These are phyloP conservation scores for Siderastrea radians DNA, from an alignment of 92 coral and sea anemone species.

Conservation along the genomic window DNA sequence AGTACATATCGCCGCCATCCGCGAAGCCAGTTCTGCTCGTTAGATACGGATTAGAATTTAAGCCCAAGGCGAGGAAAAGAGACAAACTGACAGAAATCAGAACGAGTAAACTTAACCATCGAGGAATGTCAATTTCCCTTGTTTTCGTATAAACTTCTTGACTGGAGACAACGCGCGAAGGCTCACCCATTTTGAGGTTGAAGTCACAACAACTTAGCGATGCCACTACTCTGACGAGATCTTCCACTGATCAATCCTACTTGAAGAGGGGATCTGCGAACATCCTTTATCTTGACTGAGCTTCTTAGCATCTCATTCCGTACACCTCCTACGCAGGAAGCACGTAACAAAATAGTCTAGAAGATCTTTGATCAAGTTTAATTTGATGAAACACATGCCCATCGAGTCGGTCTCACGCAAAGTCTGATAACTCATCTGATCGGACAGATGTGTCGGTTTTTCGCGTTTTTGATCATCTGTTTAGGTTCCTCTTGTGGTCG, in stretches of 20 bases:
- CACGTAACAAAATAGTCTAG: neutral
- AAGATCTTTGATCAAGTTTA: neutral
- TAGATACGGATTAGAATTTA: conserved; percentile 60
- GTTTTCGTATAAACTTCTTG: neutral
- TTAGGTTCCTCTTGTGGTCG: conserved; percentile 10
- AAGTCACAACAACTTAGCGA: neutral
- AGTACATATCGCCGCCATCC: conserved; percentile 84
- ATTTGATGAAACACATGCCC: conserved; percentile 1
- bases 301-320: neutral
- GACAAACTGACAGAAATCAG: conserved; percentile 65
- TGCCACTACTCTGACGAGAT: neutral
- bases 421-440: neutral
- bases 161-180: neutral
- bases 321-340: conserved; percentile 36
- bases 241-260: neutral
- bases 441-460: neutral
- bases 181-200: conserved; percentile 21
- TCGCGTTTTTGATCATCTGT: conserved; percentile 1
- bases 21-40: conserved; percentile 65
- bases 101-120: conserved; percentile 70
- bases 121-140: conserved; percentile 66
- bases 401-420: neutral
- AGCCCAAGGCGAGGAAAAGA: conserved; percentile 56
- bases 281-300: neutral
- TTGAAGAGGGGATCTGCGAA: conserved; percentile 15